Base-by-base conservation (phyloP, 2,888 invertebrate genomes). In the Nasonovia ribisnigri region DNA sequence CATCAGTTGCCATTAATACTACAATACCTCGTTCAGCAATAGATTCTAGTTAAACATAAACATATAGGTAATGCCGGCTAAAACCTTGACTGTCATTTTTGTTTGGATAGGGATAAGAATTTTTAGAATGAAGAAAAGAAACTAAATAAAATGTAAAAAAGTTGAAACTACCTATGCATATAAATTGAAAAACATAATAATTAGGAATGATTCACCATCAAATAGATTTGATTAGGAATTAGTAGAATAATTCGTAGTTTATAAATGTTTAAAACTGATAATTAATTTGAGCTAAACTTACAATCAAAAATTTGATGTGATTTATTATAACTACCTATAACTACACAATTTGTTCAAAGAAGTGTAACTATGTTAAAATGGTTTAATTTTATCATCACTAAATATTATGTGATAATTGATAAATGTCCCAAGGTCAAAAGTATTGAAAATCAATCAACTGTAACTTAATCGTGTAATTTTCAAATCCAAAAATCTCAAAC, bases 401-500 rank as follows among this genome's bases (percentile, higher is more conserved):
- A 67, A n/a, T n/a, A 67, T 4, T n/a, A 67, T n/a, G 29, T 29
- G 13, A 67, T 67, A n/a, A n/a, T n/a, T 4, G 67, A 67, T 67
- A n/a, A 67, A 67, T 67, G 3, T n/a, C 5, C 13, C 4, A 4
- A 67, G n/a, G n/a, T 67, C 11, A 0, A 67, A n/a, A 67, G 4
- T 67, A 13, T 67, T 1, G 0, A 11, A n/a, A 60, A 29, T 60
- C 60, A 5, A 60, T 29, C 60, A 60, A 67, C 16, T 67, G 5
- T 67, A 67, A n/a, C n/a, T n/a, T n/a, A 67, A 67, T n/a, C 16
- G 67, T 67, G n/a, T 67, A 67, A 67, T 67, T 67, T 67, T n/a
- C 16, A 67, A n/a, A 67, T 4, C 13, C 1, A 1, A 67, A 60
- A n/a, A n/a, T 67, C 13, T 16, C n/a, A 67, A 67, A 67, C 5